Conservation (phyloP, 2,113 vertebrate genomes). For the Dipodomys stephensi region DNA sequence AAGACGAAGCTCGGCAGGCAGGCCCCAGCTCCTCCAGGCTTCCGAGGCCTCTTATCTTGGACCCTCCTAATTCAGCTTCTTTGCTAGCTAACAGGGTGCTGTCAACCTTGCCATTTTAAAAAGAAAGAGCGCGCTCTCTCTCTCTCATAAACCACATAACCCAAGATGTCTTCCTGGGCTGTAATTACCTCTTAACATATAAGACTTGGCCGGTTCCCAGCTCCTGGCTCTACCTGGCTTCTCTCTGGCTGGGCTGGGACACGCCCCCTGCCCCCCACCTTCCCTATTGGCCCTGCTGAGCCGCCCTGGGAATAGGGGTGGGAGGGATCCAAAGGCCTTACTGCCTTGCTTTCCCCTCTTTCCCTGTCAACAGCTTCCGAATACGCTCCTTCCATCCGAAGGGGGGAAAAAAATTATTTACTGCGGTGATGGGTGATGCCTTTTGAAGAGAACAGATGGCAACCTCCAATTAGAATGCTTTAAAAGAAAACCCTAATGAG, state of each 20-base stretch:
- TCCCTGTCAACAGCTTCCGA: constrained; percentile 33
- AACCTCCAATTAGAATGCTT: constrained; percentile 82
- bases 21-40: not conserved
- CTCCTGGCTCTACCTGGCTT: not conserved
- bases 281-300: not conserved
- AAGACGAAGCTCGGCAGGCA: not conserved
- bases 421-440: constrained; percentile 69
- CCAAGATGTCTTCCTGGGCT: not conserved
- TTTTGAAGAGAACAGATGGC: constrained; percentile 83
- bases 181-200: not conserved
- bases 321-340: not conserved
- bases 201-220: not conserved
- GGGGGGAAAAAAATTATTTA: constrained; percentile 74
- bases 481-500: constrained; percentile 84
- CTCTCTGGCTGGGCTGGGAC: not conserved
- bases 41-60: not conserved
- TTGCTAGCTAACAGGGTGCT: too few species aligned
- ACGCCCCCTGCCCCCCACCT: not conserved
- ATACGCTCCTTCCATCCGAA: constrained; percentile 62
- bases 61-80: not conserved
- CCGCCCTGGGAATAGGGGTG: not conserved
- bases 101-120: not conserved
- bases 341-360: not conserved
- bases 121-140: not conserved
- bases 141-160: not conserved